These are phyloP conservation scores for Blastobasis lacticolella DNA, from an alignment of 2,888 invertebrate genomes.

Conservation along the genomic window DNA sequence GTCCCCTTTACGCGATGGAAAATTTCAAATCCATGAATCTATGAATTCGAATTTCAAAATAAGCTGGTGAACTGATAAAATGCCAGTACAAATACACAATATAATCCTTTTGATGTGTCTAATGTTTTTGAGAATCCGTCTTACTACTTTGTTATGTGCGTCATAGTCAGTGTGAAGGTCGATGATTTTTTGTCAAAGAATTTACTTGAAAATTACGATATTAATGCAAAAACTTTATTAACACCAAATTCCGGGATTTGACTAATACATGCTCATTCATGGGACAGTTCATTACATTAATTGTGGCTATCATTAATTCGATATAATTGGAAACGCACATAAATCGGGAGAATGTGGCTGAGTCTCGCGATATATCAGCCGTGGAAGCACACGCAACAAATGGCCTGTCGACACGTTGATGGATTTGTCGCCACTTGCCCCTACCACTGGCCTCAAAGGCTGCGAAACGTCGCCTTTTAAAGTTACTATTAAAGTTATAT, in stretches of 20 bases:
- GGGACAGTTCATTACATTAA: too few relatives aligned
- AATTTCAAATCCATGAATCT: conserved; percentile 29
- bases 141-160: too few relatives aligned
- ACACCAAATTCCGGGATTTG: too few relatives aligned
- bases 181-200: too few relatives aligned
- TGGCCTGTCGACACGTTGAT: conserved; percentile 68
- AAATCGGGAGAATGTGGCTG: conserved; percentile 66
- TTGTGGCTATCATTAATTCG: too few relatives aligned
- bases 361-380: conserved; percentile 65
- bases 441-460: conserved; percentile 29
- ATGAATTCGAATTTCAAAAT: conserved; percentile 37
- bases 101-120: too few relatives aligned
- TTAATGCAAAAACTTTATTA: too few relatives aligned
- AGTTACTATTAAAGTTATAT: neutral
- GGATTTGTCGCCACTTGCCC: conserved; percentile 67
- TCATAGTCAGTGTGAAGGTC: too few relatives aligned
- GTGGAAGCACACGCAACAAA: conserved; percentile 69
- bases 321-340: conserved; percentile 41
- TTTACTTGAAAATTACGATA: too few relatives aligned
- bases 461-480: neutral
- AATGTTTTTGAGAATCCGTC: too few relatives aligned
- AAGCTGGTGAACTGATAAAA: conserved; percentile 9
- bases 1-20: conserved; percentile 23
- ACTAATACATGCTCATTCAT: too few relatives aligned
- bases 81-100: too few relatives aligned